Percentiles rank a stretch among this genome's conserved stretches.
phyloP scores from a whole-genome alignment of 2,797 vertebrate genomes.

The Neopelma chrysocephalum region DNA sequence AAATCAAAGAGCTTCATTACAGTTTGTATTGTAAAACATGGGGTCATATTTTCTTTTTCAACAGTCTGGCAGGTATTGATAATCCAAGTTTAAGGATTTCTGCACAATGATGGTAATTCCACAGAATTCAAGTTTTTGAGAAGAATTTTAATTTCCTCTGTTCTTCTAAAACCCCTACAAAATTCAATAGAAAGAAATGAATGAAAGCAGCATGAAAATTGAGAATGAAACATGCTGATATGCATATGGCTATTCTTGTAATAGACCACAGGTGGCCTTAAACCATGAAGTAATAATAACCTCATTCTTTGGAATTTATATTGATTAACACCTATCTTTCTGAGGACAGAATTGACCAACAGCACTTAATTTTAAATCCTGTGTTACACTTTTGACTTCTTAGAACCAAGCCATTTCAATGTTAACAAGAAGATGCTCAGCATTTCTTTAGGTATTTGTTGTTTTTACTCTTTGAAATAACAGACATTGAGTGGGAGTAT shows the following conservation, averaged over 20 bases:
- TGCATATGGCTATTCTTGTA: not conserved
- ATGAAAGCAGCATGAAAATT: not conserved
- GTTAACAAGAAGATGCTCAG: not conserved
- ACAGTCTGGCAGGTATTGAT: not conserved
- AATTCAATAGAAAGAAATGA: not conserved
- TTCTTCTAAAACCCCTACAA: not conserved
- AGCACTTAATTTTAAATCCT: not conserved
- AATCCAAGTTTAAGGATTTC: not conserved
- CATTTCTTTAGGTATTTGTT: not conserved
- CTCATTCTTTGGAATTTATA: not conserved
- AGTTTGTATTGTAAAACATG: not conserved
- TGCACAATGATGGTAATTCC: not conserved
- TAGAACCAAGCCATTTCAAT: not conserved
- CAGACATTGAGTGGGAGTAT: not conserved
- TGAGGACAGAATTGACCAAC: not conserved
- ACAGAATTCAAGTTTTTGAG: not conserved
- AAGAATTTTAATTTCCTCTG: not conserved
- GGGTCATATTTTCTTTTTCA: not conserved
- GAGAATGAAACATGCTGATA: not conserved
- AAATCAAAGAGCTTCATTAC: not conserved
- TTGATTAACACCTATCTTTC: not conserved
- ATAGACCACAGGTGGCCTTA: not conserved
- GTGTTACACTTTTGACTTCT: not conserved
- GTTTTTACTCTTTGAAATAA: not conserved
- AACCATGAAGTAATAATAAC: not conserved